Percentiles rank a stretch among this genome's conserved stretches.
phyloP scores from a whole-genome alignment of 1,140 invertebrate species.

The Olivierus martensii region DNA sequence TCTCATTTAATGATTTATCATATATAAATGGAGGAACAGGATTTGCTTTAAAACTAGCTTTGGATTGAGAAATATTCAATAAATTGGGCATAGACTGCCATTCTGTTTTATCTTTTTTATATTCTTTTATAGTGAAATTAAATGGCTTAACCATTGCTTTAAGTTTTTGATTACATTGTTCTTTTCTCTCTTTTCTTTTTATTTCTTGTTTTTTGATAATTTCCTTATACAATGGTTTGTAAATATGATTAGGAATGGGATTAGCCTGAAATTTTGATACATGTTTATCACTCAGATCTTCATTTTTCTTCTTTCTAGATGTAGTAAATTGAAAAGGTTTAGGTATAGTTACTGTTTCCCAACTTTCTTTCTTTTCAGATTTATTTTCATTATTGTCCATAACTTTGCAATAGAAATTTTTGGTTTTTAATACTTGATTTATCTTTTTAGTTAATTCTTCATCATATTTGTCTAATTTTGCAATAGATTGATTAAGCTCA shows the following conservation, averaged over 20 bases:
- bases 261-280: neutral
- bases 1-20: neutral
- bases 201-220: slow-evolving; percentile 1
- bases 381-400: too few species aligned
- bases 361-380: too few species aligned
- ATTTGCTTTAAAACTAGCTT: slow-evolving; percentile 6
- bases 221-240: slow-evolving; percentile 5
- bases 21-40: slow-evolving; percentile 8
- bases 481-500: too few species aligned
- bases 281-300: slow-evolving; percentile 1
- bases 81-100: neutral
- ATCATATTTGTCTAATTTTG: too few species aligned
- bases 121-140: neutral
- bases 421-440: neutral
- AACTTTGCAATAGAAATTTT: neutral
- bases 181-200: slow-evolving; percentile 5
- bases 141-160: slow-evolving; percentile 1
- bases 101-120: neutral
- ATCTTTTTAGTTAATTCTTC: neutral
- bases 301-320: slow-evolving; percentile 2
- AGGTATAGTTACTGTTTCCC: slow-evolving; percentile 5
- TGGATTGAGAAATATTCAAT: neutral
- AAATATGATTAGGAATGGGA: slow-evolving; percentile 7
- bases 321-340: slow-evolving; percentile 5
- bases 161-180: slow-evolving; percentile 1